Percentiles rank a stretch among this genome's conserved stretches.
Evolutionary conservation across 2,888 invertebrate species (phyloP).

Genomic region (Cartodere bifasciata): DNA sequence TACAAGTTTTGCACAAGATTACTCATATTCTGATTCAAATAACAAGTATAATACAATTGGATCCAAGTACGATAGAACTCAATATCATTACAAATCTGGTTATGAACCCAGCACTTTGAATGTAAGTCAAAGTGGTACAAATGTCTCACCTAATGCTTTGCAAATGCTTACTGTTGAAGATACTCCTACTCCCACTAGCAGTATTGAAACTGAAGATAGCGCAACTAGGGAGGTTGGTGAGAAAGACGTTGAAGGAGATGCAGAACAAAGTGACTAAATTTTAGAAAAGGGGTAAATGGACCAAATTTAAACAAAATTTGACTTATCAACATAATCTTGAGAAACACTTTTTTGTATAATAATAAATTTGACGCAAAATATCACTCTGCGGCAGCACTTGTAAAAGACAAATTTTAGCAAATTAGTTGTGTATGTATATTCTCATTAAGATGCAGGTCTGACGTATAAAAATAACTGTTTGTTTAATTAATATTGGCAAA

Average conservation of each 20-base stretch:
- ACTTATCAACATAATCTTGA: too few relatives aligned
- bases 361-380: too few relatives aligned
- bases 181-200: conserved; percentile 44
- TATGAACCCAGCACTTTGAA: conserved; percentile 25
- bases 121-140: conserved; percentile 19
- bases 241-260: conserved; percentile 43
- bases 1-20: conserved; percentile 21
- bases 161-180: conserved; percentile 33
- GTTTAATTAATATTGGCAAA: too few relatives aligned
- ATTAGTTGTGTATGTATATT: too few relatives aligned
- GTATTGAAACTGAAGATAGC: conserved; percentile 46
- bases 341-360: too few relatives aligned
- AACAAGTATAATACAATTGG: conserved; percentile 26
- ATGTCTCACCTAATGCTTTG: conserved; percentile 10
- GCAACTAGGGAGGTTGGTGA: conserved; percentile 41
- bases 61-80: conserved; percentile 25
- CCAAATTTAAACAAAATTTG: too few relatives aligned
- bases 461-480: too few relatives aligned
- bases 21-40: conserved; percentile 19
- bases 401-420: too few relatives aligned
- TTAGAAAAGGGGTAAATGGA: conserved; percentile 6
- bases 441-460: too few relatives aligned
- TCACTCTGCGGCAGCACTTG: too few relatives aligned
- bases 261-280: conserved; percentile 43
- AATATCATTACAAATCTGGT: conserved; percentile 22